Evolutionary conservation across 2,888 invertebrate genomes (phyloP).

Genomic region (Digitonthophagus gazella): DNA sequence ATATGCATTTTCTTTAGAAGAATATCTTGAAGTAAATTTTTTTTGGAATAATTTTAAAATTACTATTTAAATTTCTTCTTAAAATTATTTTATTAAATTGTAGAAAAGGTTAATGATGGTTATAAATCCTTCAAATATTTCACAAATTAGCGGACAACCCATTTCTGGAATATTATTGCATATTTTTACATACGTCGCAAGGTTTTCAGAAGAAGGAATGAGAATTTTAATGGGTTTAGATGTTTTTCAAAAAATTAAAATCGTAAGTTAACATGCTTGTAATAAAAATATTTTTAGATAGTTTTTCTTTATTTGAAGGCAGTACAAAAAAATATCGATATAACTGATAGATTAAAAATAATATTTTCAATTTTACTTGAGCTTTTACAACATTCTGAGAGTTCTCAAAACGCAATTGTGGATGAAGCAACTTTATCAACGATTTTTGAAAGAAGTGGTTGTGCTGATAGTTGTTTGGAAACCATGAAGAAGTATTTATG

Average conservation of each 20-base stretch:
- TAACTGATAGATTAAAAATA: constrained; percentile 35
- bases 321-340: constrained; percentile 34
- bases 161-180: constrained; percentile 40
- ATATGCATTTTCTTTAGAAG: constrained; percentile 36
- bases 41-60: too few relatives aligned
- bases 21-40: constrained; percentile 43
- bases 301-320: constrained; percentile 25
- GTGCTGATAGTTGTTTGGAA: constrained; percentile 33
- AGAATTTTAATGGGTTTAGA: constrained; percentile 41
- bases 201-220: constrained; percentile 40
- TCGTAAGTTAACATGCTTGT: constrained; percentile 31
- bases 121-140: constrained; percentile 33
- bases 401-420: constrained; percentile 10
- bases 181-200: constrained; percentile 44
- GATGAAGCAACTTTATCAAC: constrained; percentile 17
- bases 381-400: constrained; percentile 34
- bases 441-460: constrained; percentile 25
- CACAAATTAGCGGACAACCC: constrained; percentile 35
- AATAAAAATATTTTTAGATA: constrained; percentile 18
- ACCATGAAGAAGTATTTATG: constrained; percentile 31
- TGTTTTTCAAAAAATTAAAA: constrained; percentile 40
- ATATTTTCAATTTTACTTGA: constrained; percentile 35
- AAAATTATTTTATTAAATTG: too few relatives aligned
- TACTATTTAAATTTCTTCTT: not conserved
- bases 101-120: constrained; percentile 43